Conservation (phyloP, 2,888 invertebrate species). For the Drosophila nr. perissopoda region DNA sequence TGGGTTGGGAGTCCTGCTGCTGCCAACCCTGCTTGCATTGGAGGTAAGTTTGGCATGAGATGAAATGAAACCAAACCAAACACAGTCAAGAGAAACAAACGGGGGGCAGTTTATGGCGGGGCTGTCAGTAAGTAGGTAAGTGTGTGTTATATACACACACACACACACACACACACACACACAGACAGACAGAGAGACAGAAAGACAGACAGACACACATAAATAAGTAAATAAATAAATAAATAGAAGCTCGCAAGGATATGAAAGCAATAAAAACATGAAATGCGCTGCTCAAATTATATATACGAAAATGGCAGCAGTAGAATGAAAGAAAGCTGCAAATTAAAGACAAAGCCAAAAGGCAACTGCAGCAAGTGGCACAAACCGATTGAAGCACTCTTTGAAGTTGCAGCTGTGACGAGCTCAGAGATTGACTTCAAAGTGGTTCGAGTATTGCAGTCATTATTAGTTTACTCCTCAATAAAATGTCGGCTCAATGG, state of each 20-base stretch:
- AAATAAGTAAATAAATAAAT: conserved; percentile 60
- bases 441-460: not conserved
- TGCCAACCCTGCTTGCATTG: conserved; percentile 16
- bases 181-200: conserved; percentile 2
- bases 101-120: not conserved
- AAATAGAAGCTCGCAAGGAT: conserved; percentile 53
- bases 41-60: conserved; percentile 52
- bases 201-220: conserved; percentile 55
- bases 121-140: conserved; percentile 68
- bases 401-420: not conserved
- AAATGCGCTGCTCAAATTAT: conserved; percentile 60
- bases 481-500: not conserved
- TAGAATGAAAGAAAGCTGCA: conserved; percentile 30
- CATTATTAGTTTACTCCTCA: not conserved
- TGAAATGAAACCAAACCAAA: conserved; percentile 73
- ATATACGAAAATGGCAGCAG: conserved; percentile 45
- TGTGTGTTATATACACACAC: conserved; percentile 59
- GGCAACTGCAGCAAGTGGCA: conserved; percentile 36
- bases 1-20: conserved; percentile 33
- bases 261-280: conserved; percentile 66
- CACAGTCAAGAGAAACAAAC: conserved; percentile 25
- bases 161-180: conserved; percentile 19
- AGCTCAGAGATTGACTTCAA: not conserved
- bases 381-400: conserved; percentile 9
- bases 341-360: conserved; percentile 56